Percentiles rank a stretch among this genome's conserved stretches.
phyloP scores from a whole-genome alignment of 2,113 vertebrate genomes.

The Gymnorhina tibicen region DNA sequence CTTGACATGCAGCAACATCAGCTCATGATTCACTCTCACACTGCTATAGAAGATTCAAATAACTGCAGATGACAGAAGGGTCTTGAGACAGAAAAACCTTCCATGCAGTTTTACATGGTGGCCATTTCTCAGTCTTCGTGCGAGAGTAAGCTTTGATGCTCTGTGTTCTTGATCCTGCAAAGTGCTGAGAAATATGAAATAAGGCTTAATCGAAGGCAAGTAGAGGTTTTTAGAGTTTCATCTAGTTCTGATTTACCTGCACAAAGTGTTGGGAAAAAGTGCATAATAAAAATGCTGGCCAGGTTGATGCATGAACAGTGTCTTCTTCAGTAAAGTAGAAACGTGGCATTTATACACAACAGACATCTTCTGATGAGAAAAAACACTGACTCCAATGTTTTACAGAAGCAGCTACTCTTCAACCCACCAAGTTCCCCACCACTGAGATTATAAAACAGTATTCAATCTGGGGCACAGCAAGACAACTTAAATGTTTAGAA shows the following conservation, averaged over 20 bases:
- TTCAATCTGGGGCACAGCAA: neutral
- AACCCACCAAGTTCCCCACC: neutral
- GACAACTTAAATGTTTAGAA: neutral
- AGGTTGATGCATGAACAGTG: neutral
- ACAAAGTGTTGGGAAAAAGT: neutral
- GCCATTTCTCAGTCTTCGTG: neutral
- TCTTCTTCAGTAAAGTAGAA: neutral
- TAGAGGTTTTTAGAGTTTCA: neutral
- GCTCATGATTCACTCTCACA: neutral
- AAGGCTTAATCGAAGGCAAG: neutral
- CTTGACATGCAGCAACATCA: neutral
- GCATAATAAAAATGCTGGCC: neutral
- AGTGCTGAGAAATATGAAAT: neutral
- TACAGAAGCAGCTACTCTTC: neutral
- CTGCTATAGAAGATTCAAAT: neutral
- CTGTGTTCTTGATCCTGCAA: neutral
- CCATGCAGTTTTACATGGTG: neutral
- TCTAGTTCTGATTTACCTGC: neutral
- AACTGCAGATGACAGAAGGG: neutral
- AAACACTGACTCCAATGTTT: neutral
- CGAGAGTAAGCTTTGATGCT: neutral
- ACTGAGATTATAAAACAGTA: neutral
- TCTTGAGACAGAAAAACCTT: neutral
- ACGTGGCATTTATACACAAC: neutral
- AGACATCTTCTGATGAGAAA: neutral